Evolutionary conservation across 2,113 vertebrate species (phyloP), one percentile per base, ranked within the genome.

Genomic region (Phaethornis superciliosus): DNA sequence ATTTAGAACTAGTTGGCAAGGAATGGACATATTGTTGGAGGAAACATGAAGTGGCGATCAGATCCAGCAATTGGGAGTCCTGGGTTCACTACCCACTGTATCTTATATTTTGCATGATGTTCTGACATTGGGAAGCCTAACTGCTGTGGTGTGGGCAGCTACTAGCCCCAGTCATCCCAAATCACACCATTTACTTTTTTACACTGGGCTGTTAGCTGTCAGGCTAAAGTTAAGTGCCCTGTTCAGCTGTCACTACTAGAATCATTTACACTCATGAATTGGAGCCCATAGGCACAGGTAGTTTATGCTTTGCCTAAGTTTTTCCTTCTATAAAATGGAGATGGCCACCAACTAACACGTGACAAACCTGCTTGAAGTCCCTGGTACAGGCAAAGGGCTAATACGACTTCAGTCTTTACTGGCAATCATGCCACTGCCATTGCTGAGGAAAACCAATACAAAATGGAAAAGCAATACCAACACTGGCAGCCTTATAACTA

Each of bases 1-100:
- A 91, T 84, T 91, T 78, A 86, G 60, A 90, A 78, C 32, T 68
- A 78, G 30, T 9, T 97, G 85, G 69, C 71, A 83, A 90, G 52
- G 30, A 67, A 63, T 14, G n/a, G 56, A 75, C 44, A 32, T 78
- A 93, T 32, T 78, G 64, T 85, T 91, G 76, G 90, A 96, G 60
- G 77, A 88, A 91, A 90, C 28, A 91, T 42, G 33, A 81, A 83
- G 64, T 13, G 7, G 80, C 67, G 56, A 88, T 91, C 62, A 60
- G 30, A 49, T 82, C 56, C 71, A 87, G 37, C 60, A 74, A 10
- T 33, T 54, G 15, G 26, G 35, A 94, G 65, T 42, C 63, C 49
- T 65, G 6, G 5, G 75, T 82, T 88, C 84, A 74, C 63, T 83
- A 91, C 93, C 33, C 47, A 69, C 71, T 74, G 28, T 70, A 44